Base-by-base conservation (phyloP, 2,113 vertebrate genomes). In the Tapirus terrestris region DNA sequence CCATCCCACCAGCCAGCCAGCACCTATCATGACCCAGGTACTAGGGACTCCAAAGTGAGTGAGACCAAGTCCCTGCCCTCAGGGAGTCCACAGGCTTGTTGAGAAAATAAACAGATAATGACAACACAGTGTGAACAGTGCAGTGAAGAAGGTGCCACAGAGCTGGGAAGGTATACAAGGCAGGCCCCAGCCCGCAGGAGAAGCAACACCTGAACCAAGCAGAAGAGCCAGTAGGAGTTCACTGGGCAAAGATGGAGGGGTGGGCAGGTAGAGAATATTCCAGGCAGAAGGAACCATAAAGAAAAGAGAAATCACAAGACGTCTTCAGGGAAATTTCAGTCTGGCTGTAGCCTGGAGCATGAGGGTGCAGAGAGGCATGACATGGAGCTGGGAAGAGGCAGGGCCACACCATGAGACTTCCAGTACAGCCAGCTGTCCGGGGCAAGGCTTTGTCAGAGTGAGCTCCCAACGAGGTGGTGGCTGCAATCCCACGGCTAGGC, bases 401-500 rank as follows among this genome's bases (percentile, higher is more conserved):
- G 36, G 67, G 39, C 58, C 80, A 77, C 36, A 31, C 80, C 70
- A 11, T 23, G 31, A 97, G 36, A 25, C 36, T 43, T 31, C 20
- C 93, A 39, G 23, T 18, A n/a, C 7, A 12, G 63, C 63, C 82
- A 48, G 58, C 20, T 81, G 75, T 83, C 87, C 61, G 81, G 73
- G 63, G 86, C 72, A 72, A 80, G 83, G 21, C 45, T 93, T 61
- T 89, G 56, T 90, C 25, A 5, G 75, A 12, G 45, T 36, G 25
- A 86, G 43, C 63, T 84, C 39, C 77, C 58, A 79, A 25, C 0
- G 1, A 93, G 14, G 25, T n/a, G 18, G 72, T 88, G 76, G 75
- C 91, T 80, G 20, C 58, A 83, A 25, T 83, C 82, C 58, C 81
- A 89, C 65, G 92, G 75, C 79, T 27, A 96, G 23, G 53, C 67